Evolutionary conservation across 2,113 vertebrate species (phyloP).

Genomic region (Hirundichthys speculiger): DNA sequence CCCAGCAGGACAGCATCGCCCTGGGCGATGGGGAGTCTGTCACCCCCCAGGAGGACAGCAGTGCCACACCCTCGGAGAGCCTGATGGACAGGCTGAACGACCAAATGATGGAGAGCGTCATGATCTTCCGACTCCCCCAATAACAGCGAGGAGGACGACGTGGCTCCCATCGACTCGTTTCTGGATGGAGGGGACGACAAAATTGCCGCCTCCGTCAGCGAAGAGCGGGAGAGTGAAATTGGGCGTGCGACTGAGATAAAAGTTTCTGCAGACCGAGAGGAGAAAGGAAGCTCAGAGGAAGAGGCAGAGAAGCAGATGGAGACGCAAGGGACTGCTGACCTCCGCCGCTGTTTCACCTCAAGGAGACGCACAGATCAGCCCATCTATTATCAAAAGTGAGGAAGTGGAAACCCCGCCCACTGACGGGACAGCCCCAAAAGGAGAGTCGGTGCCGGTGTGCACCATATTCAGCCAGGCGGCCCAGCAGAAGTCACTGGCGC

Average conservation of each 20-base stretch:
- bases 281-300: slow-evolving; percentile 9
- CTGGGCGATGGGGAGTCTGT: slow-evolving; percentile 86
- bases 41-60: slow-evolving; percentile 86
- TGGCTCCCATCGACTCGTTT: slow-evolving; percentile 86
- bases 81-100: slow-evolving; percentile 90
- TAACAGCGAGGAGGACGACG: slow-evolving; percentile 93
- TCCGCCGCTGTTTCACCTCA: slow-evolving; percentile 15
- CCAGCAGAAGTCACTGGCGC: slow-evolving; percentile 77
- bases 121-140: slow-evolving; percentile 97
- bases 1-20: slow-evolving; percentile 91
- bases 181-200: slow-evolving; percentile 75
- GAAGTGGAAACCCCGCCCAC: neutral
- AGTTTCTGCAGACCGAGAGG: slow-evolving; percentile 52
- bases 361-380: slow-evolving; percentile 25
- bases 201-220: neutral
- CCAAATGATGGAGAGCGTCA: slow-evolving; percentile 98
- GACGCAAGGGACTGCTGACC: neutral
- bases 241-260: slow-evolving; percentile 67
- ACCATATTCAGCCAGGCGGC: slow-evolving; percentile 92
- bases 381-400: slow-evolving; percentile 26
- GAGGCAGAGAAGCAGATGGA: slow-evolving; percentile 29
- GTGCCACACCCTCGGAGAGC: slow-evolving; percentile 79
- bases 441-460: slow-evolving; percentile 88
- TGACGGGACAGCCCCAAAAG: slow-evolving; percentile 51
- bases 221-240: slow-evolving; percentile 40